phyloP scores from a whole-genome alignment of 2,888 invertebrate species.

The Lysandra bellargus region DNA sequence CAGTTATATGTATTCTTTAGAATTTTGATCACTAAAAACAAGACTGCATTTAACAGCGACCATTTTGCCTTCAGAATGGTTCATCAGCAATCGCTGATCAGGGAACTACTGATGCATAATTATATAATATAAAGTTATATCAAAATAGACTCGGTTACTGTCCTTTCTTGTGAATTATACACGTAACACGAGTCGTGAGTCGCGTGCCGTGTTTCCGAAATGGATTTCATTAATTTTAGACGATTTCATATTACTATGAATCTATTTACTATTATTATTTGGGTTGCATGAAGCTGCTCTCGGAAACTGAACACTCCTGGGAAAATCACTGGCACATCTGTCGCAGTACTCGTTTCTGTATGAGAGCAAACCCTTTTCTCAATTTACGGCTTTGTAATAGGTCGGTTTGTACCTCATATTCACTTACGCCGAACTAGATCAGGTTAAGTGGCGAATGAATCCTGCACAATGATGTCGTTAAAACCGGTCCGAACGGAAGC shows the following conservation, averaged over 20 bases:
- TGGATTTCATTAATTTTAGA: background rate
- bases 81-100: too few relatives aligned
- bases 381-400: conserved; percentile 12
- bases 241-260: background rate
- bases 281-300: background rate
- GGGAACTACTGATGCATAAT: too few relatives aligned
- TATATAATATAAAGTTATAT: too few relatives aligned
- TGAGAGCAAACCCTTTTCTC: background rate
- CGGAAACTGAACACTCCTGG: background rate
- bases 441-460: conserved; percentile 40
- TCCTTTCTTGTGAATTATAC: too few relatives aligned
- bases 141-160: too few relatives aligned
- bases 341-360: background rate
- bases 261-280: too few relatives aligned
- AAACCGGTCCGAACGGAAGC: conserved; percentile 48
- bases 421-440: conserved; percentile 32
- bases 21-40: too few relatives aligned
- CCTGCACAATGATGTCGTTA: conserved; percentile 55
- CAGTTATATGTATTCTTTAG: too few relatives aligned
- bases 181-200: background rate
- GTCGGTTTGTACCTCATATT: conserved; percentile 23
- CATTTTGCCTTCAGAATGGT: too few relatives aligned
- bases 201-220: background rate
- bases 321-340: background rate
- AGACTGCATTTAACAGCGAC: too few relatives aligned